phyloP scores from a whole-genome alignment of 2,888 invertebrate genomes.

The Orthosia incerta region DNA sequence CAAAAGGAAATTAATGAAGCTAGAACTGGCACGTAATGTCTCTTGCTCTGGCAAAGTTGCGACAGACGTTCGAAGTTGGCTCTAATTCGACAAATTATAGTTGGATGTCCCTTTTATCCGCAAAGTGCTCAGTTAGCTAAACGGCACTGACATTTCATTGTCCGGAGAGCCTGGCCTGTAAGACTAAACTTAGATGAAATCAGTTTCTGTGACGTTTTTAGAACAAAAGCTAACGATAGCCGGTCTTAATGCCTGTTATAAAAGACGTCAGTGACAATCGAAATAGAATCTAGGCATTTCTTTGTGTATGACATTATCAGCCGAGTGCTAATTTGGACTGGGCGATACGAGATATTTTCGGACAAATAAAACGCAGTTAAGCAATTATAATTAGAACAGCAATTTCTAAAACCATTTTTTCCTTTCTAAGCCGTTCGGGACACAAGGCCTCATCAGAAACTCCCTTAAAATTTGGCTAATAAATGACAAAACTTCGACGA shows the following conservation, averaged over 20 bases:
- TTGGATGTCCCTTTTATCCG: conserved; percentile 34
- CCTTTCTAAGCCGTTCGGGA: neutral
- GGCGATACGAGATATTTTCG: conserved; percentile 6
- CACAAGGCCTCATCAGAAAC: conserved; percentile 17
- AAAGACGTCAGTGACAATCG: conserved; percentile 37
- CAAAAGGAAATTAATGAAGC: conserved; percentile 45
- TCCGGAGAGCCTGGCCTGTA: conserved; percentile 35
- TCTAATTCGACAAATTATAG: conserved; percentile 46
- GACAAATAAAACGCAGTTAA: conserved; percentile 1
- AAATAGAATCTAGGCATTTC: conserved; percentile 50
- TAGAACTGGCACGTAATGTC: conserved; percentile 40
- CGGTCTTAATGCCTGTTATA: conserved; percentile 27
- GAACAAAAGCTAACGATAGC: conserved; percentile 56
- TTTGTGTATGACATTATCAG: conserved; percentile 37
- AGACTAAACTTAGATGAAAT: conserved; percentile 47
- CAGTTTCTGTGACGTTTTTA: conserved; percentile 44
- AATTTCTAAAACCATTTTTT: conserved; percentile 6
- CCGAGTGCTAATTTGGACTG: conserved; percentile 24
- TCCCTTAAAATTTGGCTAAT: conserved; percentile 22
- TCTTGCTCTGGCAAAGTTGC: conserved; percentile 22
- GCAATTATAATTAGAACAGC: neutral
- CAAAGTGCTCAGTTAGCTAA: conserved; percentile 38
- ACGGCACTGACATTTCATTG: conserved; percentile 52
- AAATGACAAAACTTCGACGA: conserved; percentile 43
- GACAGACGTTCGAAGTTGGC: conserved; percentile 41